A percentile compares a stretch with the other conserved stretches of the same genome.
These are phyloP conservation scores for Diadegma fenestrale DNA, from an alignment of 2,888 invertebrate species.

Conservation along the genomic window DNA sequence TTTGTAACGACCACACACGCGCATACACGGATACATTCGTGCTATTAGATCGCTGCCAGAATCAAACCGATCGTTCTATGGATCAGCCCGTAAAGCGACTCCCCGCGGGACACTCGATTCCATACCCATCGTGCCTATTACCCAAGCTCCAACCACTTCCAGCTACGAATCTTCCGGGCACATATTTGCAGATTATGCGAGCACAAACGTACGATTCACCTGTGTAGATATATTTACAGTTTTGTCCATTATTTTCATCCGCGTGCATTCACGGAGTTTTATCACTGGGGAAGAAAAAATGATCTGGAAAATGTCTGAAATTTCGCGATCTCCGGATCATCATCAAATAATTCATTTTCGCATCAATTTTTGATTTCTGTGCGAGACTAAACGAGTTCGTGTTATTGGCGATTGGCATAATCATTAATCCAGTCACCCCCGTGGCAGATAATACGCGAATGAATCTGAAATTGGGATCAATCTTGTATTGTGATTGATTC, in stretches of 20 bases:
- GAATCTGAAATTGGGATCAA: slow-evolving; percentile 66
- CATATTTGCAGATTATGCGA: background rate
- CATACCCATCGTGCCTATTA: slow-evolving; percentile 61
- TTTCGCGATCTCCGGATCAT: too few species aligned
- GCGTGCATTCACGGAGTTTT: too few species aligned
- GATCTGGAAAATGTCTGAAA: too few species aligned
- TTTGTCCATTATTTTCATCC: background rate
- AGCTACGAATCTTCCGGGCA: slow-evolving; percentile 27
- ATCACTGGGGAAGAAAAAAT: too few species aligned
- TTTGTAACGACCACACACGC: slow-evolving; percentile 53
- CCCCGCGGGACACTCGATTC: slow-evolving; percentile 47
- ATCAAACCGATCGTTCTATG: slow-evolving; percentile 40
- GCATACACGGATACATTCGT: slow-evolving; percentile 3
- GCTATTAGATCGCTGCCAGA: slow-evolving; percentile 31
- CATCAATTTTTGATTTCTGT: too few species aligned
- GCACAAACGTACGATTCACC: background rate
- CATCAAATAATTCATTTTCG: too few species aligned
- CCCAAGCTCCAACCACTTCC: slow-evolving; percentile 43
- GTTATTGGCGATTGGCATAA: slow-evolving; percentile 7
- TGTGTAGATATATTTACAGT: background rate
- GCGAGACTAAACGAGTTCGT: background rate
- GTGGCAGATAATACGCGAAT: slow-evolving; percentile 52
- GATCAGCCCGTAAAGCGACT: slow-evolving; percentile 42
- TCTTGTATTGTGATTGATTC: slow-evolving; percentile 54
- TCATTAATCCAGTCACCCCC: slow-evolving; percentile 29